Evolutionary conservation across 2,797 vertebrate species (phyloP), one percentile per base, ranked within the genome.

Genomic region (Parauchenoglanis ngamensis): DNA sequence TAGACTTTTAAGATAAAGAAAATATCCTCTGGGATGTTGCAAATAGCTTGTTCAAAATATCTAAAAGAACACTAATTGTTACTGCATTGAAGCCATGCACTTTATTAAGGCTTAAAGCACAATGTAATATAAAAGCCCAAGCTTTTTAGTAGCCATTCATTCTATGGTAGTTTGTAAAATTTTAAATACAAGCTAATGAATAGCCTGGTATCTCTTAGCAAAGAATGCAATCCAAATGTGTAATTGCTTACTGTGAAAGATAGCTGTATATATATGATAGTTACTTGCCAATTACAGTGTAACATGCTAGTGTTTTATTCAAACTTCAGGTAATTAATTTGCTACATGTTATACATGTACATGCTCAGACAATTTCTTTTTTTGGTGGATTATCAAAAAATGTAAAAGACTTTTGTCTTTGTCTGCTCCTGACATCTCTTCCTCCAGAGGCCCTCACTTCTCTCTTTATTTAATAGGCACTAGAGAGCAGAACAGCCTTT

Each of bases 1-100:
- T 84, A 85, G 89, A 91, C 92, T 94, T 93, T 94, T 95, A 94
- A 93, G 92, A 94, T 94, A 92, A 94, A 93, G 92, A 81, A 92
- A 76, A 90, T 90, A 93, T 91, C 89, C 92, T 91, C 90, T 90
- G 90, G 90, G 92, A 89, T 90, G 85, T 76, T 80, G 70, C 28
- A 73, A 5, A 87, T 87, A 87, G 76, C 84, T 63, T 1, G 65
- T 88, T 89, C 89, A 89, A 91, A 91, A 86, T 89, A 77, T 15
- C 46, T 28, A 52, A 76, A 76, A 83, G 61, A 88, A 15, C 28
- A 86, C 67, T 86, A 87, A 90, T 19, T 12, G 17, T 40, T 86
- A 56, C 13, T 44, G 35, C 19, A 40, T 17, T 46, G 12, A 59
- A 40, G 23, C 31, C 2, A 40, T 35, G 5, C 23, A 61, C 21